Conservation (phyloP, 2,888 invertebrate species). For the Eupithecia inturbata region DNA sequence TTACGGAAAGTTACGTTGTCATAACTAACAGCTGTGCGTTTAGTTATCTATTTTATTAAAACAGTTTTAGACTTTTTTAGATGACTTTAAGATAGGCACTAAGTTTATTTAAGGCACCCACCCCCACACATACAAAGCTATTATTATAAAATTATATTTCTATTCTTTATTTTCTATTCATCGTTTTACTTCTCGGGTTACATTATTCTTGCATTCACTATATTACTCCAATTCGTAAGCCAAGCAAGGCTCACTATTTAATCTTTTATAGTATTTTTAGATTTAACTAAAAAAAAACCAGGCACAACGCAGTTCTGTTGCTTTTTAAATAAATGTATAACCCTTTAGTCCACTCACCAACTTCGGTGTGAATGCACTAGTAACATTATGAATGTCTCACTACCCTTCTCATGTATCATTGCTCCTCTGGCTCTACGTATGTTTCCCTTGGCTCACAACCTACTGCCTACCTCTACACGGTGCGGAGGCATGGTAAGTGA, state of each 20-base stretch:
- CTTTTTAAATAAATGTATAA: neutral
- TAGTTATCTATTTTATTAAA: neutral
- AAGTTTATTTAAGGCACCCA: neutral
- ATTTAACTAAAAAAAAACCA: neutral
- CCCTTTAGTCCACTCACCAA: neutral
- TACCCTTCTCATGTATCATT: neutral
- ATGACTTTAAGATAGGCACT: neutral
- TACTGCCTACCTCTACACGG: neutral
- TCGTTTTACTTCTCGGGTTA: neutral
- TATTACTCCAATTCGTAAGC: neutral
- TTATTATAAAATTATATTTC: neutral
- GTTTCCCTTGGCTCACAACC: neutral
- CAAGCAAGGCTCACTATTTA: neutral
- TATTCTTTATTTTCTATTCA: neutral
- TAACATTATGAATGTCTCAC: neutral
- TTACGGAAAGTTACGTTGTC: neutral
- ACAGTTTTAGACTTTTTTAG: neutral
- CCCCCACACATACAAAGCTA: neutral
- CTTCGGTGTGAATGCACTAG: neutral
- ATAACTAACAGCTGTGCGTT: conserved; percentile 19
- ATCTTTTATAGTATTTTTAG: neutral
- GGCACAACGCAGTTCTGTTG: neutral
- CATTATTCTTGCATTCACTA: no score
- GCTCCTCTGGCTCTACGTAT: neutral
- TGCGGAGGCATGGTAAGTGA: neutral